Evolutionary conservation across 2,888 invertebrate species (phyloP), one percentile per base, ranked within the genome.

Genomic region (Rhagonycha lutea): DNA sequence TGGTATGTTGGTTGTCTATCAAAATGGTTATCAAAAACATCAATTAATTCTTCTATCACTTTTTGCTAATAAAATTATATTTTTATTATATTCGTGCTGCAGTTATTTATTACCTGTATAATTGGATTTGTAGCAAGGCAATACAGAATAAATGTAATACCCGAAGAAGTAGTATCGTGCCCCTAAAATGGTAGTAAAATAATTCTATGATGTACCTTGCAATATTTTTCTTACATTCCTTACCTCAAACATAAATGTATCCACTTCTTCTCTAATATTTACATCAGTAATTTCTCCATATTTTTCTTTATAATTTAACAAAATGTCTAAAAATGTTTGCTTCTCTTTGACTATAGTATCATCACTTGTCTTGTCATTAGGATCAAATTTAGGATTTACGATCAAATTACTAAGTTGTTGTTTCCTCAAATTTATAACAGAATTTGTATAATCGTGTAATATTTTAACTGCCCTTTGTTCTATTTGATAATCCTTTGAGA

Each of bases 181-280:
- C 70, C 70, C 70, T 70, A 61, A 24, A 70, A 70, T 18, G 11
- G 10, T 18, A 7, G 12, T 4, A 7, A 12, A 63, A 23, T 10
- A 3, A 0, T 63, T 24, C 1, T 18, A 18, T 18, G 1, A 18
- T 18, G 18, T 9, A 24, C 18, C 9, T 18, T 62, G 4, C 14
- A 23, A 14, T 12, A 71, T 14, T 7, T 24, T 24, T 10, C n/a
- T n/a, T 14, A 32, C 2, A 29, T 23, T 12, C 12, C 7, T 10
- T 84, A 92, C 92, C 85, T 91, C 93, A 85, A 94, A 94, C 91
- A 94, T 92, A 81, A 94, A 93, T 0, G 94, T 94, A 80, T 94
- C 92, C 0, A 94, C 92, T 88, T 94, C 93, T 84, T 93, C 92
- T 71, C 92, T 88, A 68, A 94, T 90, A 78, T 91, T 91, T 32